These are phyloP conservation scores for Leguminivora glycinivorella DNA, from an alignment of 1,140 invertebrate genomes.

Conservation along the genomic window DNA sequence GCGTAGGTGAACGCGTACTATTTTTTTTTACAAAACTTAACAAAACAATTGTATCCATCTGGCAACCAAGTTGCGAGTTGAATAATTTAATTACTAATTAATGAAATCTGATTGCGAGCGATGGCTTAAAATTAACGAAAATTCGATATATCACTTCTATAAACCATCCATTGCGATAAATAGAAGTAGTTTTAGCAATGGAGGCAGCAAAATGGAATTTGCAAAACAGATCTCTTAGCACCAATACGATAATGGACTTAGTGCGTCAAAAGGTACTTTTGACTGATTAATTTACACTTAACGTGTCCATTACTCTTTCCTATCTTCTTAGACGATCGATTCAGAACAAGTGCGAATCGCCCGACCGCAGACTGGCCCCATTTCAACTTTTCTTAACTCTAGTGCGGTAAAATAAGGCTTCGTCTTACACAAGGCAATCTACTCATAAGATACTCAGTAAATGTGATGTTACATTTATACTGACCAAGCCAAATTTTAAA, in stretches of 20 bases:
- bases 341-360: conserved; percentile 43
- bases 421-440: conserved; percentile 59
- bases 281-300: conserved; percentile 16
- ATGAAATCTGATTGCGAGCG: conserved; percentile 32
- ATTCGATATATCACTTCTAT: conserved; percentile 41
- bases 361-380: conserved; percentile 61
- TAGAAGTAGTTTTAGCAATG: conserved; percentile 36
- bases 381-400: conserved; percentile 63
- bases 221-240: conserved; percentile 73
- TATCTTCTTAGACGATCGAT: conserved; percentile 14
- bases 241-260: conserved; percentile 44
- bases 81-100: conserved; percentile 35
- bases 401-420: conserved; percentile 64
- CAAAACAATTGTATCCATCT: conserved; percentile 40
- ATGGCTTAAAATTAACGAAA: conserved; percentile 41
- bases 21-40: too few species aligned
- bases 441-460: conserved; percentile 51
- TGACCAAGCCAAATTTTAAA: conserved; percentile 44
- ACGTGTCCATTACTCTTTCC: background rate
- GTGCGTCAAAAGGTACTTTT: conserved; percentile 20
- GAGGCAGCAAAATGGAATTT: conserved; percentile 44
- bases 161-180: conserved; percentile 36
- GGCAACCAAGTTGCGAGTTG: conserved; percentile 37
- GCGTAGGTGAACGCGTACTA: too few species aligned
- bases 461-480: conserved; percentile 35